A percentile compares a stretch with the other conserved stretches of the same genome.
Evolutionary conservation across 2,797 vertebrate genomes (phyloP).

Genomic region (Malurus splendens): DNA sequence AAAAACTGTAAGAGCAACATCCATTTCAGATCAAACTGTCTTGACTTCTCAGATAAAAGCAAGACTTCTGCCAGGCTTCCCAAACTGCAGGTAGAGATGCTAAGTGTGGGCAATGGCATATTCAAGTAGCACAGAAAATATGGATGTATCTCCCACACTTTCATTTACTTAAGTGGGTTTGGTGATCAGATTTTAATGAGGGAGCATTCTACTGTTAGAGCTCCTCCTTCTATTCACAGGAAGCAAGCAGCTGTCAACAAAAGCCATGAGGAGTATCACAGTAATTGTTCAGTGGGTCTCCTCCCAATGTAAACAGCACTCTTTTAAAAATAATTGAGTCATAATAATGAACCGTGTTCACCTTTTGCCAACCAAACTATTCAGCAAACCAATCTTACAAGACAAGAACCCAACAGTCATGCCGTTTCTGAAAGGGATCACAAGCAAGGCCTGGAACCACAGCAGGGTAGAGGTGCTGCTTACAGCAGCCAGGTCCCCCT

Average conservation of each 20-base stretch:
- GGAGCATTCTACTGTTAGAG: background rate
- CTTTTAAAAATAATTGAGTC: background rate
- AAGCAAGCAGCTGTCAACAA: background rate
- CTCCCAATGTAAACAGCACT: constrained; percentile 26
- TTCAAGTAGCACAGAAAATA: background rate
- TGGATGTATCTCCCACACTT: background rate
- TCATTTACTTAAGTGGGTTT: background rate
- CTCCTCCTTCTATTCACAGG: background rate
- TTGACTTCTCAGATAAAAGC: background rate
- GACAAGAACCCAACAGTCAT: background rate
- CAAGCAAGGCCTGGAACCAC: background rate
- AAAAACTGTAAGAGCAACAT: background rate
- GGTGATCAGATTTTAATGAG: background rate
- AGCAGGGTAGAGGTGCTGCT: background rate
- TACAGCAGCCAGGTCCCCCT: background rate
- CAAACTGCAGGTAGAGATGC: background rate
- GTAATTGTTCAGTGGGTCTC: background rate
- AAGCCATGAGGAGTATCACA: background rate
- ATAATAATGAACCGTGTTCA: background rate
- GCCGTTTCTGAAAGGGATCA: background rate
- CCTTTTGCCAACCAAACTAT: background rate
- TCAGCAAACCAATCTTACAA: background rate
- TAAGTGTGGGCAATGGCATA: background rate
- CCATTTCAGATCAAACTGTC: background rate
- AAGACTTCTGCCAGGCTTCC: background rate